Conservation (phyloP, 92 coral and sea anemone genomes). For the Blastomussa wellsi region DNA sequence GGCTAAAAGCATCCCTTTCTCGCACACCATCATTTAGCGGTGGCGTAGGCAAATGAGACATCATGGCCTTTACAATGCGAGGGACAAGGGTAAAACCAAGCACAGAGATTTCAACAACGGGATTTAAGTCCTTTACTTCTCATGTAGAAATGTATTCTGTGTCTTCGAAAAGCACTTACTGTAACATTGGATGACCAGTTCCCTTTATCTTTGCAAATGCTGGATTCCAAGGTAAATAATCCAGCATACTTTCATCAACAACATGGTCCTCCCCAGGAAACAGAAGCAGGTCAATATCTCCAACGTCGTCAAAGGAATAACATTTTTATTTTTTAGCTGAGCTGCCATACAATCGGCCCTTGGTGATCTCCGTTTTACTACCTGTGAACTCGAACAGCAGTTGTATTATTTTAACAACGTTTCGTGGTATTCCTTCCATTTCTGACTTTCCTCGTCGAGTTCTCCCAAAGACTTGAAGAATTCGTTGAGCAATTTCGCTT, state of each 20-base stretch:
- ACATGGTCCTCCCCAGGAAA: not conserved
- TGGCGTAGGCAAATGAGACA: not conserved
- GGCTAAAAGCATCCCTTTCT: not conserved
- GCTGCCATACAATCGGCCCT: not conserved
- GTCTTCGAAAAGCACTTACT: slow-evolving; percentile 38
- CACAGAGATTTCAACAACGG: not conserved
- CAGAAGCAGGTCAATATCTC: not conserved
- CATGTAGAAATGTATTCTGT: not conserved
- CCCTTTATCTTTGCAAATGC: slow-evolving; percentile 60
- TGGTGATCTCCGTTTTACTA: not conserved
- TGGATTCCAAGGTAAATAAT: slow-evolving; percentile 29
- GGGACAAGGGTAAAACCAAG: not conserved
- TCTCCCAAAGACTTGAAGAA: slow-evolving; percentile 1
- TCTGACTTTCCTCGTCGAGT: not conserved
- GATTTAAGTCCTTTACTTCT: not conserved
- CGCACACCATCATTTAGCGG: not conserved
- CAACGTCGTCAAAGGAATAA: not conserved
- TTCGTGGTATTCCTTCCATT: not conserved
- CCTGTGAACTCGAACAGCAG: not conserved
- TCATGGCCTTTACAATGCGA: not conserved
- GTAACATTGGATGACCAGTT: slow-evolving; percentile 50
- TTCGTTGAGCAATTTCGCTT: not conserved
- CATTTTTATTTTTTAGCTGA: not conserved
- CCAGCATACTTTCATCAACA: slow-evolving; percentile 22
- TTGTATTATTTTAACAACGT: not conserved